Evolutionary conservation across 1,140 invertebrate species (phyloP).

Genomic region (Drosophila baimaii): DNA sequence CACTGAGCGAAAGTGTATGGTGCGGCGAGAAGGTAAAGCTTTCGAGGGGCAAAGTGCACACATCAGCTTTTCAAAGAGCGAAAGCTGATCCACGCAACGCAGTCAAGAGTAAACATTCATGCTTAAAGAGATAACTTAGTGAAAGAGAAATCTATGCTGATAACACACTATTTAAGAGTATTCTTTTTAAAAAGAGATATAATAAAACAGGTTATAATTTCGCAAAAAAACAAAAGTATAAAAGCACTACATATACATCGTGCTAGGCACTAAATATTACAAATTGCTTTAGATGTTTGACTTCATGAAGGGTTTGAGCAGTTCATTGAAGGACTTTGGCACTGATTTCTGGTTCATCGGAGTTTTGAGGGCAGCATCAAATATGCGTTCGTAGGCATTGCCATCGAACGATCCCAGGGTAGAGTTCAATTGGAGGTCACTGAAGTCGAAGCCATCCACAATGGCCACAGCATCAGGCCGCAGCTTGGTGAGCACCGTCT

Average conservation of each 20-base stretch:
- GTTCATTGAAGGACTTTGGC: conserved; percentile 89
- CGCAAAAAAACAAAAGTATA: conserved; percentile 2
- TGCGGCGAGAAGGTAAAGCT: conserved; percentile 37
- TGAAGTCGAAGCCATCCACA: conserved; percentile 95
- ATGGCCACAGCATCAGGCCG: conserved; percentile 94
- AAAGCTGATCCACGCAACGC: background rate
- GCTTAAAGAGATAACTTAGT: background rate
- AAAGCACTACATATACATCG: background rate
- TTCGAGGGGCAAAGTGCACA: conserved; percentile 58
- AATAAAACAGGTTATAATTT: conserved; percentile 6
- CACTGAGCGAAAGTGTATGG: conserved; percentile 37
- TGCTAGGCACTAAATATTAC: conserved; percentile 6
- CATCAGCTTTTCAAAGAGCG: conserved; percentile 7
- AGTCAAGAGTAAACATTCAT: background rate
- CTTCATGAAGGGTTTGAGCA: conserved; percentile 91
- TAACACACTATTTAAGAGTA: conserved; percentile 25
- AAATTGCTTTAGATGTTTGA: conserved; percentile 86
- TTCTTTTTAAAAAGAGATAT: conserved; percentile 1
- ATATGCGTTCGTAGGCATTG: conserved; percentile 94
- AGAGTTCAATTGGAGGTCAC: conserved; percentile 91
- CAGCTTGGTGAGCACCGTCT: conserved; percentile 88
- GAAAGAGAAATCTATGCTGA: conserved; percentile 1
- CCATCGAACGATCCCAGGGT: conserved; percentile 95
- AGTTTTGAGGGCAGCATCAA: conserved; percentile 92
- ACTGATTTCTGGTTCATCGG: conserved; percentile 93